phyloP scores from a whole-genome alignment of 1,140 invertebrate genomes.

The Antheraea mylitta region DNA sequence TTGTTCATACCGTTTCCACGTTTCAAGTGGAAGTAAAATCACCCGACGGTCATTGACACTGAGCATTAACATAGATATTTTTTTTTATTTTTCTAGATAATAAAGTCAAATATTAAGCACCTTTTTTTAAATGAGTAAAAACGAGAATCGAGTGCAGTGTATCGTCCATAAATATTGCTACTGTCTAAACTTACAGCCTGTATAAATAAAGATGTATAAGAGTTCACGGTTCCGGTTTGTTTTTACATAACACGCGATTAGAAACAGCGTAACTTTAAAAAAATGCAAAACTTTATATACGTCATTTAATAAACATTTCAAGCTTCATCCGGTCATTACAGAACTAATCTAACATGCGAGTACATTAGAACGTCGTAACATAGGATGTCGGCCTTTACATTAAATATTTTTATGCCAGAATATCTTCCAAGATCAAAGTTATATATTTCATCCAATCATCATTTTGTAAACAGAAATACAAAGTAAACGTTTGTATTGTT shows the following conservation, averaged over 20 bases:
- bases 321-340: not conserved
- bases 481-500: not conserved
- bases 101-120: too few species aligned
- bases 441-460: not conserved
- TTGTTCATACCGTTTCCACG: too few species aligned
- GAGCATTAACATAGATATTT: too few species aligned
- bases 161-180: too few species aligned
- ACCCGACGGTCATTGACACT: too few species aligned
- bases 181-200: too few species aligned
- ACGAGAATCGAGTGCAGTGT: too few species aligned
- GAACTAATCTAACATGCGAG: not conserved
- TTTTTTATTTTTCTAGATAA: too few species aligned
- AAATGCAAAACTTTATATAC: not conserved
- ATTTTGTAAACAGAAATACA: not conserved
- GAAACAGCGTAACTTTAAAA: not conserved
- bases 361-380: not conserved
- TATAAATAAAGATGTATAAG: too few species aligned
- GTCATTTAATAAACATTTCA: not conserved
- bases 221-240: not conserved
- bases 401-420: not conserved
- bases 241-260: not conserved
- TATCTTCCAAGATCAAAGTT: not conserved
- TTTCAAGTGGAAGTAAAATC: too few species aligned
- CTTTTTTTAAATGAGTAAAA: too few species aligned
- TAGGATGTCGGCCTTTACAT: not conserved